phyloP scores from a whole-genome alignment of 2,797 vertebrate genomes.

The Huso huso region DNA sequence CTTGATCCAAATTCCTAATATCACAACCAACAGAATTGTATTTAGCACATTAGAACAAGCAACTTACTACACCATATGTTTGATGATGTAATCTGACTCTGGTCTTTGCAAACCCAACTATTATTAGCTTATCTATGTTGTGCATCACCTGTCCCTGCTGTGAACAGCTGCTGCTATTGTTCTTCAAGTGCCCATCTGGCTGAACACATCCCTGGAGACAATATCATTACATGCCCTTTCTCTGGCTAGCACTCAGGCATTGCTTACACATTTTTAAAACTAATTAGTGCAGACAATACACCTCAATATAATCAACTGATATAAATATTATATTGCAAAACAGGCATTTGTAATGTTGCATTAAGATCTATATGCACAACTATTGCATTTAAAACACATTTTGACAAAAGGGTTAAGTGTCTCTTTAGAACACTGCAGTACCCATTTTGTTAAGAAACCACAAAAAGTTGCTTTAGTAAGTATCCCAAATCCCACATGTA shows the following conservation, averaged over 20 bases:
- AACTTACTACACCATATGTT: constrained; percentile 46
- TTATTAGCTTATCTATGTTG: constrained; percentile 48
- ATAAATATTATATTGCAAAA: too few species aligned
- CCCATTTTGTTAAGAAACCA: constrained; percentile 91
- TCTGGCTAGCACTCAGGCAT: constrained; percentile 3
- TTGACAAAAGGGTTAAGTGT: constrained; percentile 12
- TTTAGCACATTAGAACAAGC: too few species aligned
- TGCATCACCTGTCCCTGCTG: constrained; percentile 60
- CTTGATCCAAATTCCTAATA: too few species aligned
- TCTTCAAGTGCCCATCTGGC: constrained; percentile 49
- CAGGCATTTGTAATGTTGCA: too few species aligned
- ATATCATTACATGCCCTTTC: constrained; percentile 13
- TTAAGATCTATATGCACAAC: not conserved
- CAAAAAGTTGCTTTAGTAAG: constrained; percentile 87
- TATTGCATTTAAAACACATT: not conserved
- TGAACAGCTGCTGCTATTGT: constrained; percentile 61
- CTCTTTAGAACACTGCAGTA: constrained; percentile 71
- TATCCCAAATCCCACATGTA: constrained; percentile 74
- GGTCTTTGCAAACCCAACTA: constrained; percentile 35
- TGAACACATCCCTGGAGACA: constrained; percentile 20
- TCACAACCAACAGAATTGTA: too few species aligned
- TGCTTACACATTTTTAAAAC: too few species aligned
- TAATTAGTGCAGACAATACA: too few species aligned
- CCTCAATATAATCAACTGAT: too few species aligned
- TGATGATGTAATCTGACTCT: constrained; percentile 48